Conservation (phyloP, 1,140 invertebrate species). For the Colletes gigas region DNA sequence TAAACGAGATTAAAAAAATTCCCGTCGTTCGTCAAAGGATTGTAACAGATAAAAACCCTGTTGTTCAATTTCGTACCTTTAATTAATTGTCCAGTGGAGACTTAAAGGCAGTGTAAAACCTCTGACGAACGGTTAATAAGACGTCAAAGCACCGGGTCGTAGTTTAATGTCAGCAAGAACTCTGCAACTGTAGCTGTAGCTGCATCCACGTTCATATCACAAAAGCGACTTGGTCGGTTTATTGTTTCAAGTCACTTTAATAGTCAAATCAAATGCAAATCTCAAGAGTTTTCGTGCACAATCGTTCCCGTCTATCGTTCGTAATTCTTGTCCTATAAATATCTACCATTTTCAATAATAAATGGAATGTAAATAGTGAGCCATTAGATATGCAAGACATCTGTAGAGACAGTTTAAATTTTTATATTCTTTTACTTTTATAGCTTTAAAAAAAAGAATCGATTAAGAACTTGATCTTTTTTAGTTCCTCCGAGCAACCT, state of each 20-base stretch:
- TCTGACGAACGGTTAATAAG: slow-evolving; percentile 44
- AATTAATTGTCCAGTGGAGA: slow-evolving; percentile 33
- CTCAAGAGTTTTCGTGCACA: not conserved
- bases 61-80: slow-evolving; percentile 21
- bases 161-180: slow-evolving; percentile 25
- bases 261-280: slow-evolving; percentile 38
- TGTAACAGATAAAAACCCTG: not conserved
- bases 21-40: not conserved
- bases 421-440: not conserved
- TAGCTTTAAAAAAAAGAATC: too few species aligned
- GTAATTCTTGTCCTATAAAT: not conserved
- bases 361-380: not conserved
- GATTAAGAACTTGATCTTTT: too few species aligned
- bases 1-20: not conserved
- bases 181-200: not conserved
- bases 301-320: not conserved
- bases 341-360: not conserved
- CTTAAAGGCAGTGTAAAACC: not conserved
- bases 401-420: not conserved
- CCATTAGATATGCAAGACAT: too few species aligned
- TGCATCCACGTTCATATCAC: not conserved
- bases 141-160: slow-evolving; percentile 36
- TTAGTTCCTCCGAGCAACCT: too few species aligned
- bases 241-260: slow-evolving; percentile 16
- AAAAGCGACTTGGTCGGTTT: slow-evolving; percentile 10